Evolutionary conservation across 2,888 invertebrate genomes (phyloP).

Genomic region (Diaprepes abbreviatus): DNA sequence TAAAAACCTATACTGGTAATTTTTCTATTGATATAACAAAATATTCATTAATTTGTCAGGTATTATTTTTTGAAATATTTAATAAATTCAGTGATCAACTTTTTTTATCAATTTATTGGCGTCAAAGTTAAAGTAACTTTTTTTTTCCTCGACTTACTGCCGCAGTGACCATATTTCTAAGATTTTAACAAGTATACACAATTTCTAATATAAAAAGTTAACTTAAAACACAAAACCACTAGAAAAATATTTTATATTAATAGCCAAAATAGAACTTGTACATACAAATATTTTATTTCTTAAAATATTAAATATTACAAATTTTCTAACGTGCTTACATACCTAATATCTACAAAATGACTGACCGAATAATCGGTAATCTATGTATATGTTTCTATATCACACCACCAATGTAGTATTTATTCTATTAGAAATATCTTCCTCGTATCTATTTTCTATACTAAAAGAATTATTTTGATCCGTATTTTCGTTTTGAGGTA

Average conservation of each 20-base stretch:
- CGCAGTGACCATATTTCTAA: too few species aligned
- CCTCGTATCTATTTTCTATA: conserved; percentile 93
- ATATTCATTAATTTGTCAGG: too few species aligned
- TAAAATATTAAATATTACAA: neutral
- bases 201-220: neutral
- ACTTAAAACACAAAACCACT: neutral
- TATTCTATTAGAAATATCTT: conserved; percentile 70
- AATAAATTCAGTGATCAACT: too few species aligned
- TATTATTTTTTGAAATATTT: too few species aligned
- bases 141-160: too few species aligned
- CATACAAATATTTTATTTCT: neutral
- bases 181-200: too few species aligned
- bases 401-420: conserved; percentile 65
- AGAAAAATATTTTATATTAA: neutral
- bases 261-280: neutral
- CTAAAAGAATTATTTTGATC: conserved; percentile 82
- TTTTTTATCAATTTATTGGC: too few species aligned
- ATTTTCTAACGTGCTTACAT: conserved; percentile 4
- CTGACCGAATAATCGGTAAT: neutral
- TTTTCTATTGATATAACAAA: too few species aligned
- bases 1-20: too few species aligned
- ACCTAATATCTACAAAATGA: conserved; percentile 2
- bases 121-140: too few species aligned
- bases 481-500: conserved; percentile 56
- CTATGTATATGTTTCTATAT: neutral